Base-by-base conservation (phyloP, 2,797 vertebrate genomes). In the Ptychadena robeensis region DNA sequence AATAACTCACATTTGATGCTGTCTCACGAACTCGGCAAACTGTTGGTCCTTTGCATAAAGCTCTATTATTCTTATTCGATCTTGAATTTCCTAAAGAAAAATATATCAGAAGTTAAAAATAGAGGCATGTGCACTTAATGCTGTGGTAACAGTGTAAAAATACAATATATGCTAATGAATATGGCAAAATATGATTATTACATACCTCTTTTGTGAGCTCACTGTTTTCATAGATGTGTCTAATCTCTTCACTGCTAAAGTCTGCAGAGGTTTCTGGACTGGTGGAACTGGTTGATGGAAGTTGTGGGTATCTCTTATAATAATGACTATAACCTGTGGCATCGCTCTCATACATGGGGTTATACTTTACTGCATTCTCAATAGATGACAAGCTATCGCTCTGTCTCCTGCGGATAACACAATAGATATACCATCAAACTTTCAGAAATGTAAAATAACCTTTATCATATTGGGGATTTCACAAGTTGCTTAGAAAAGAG, bases 1-100 rank as follows among this genome's bases (percentile, higher is more conserved):
- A 61, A n/a, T 57, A 27, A 94, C 96, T 97, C 90, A 98, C 97
- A 92, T 93, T 92, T 97, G 96, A 90, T 98, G 96, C 84, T 97
- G 96, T 87, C 93, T 94, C 81, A 96, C 94, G 84, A 98, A 97
- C 87, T 97, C 96, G 87, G 95, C 96, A 93, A 98, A 98, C 88
- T 98, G 96, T 2, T 95, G 94, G 87, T 98, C 97, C 86, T 95
- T 97, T 67, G 96, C 93, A 18, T 98, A 98, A 48, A 98, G 95
- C 87, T 99, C 96, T 89, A 99, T 94, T 90, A 98, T 96, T 86
- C 96, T 95, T 92, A 98, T 97, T 90, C 97, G 93, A 89, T 99
- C 97, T 90, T 98, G 96, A 92, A 98, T 98, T 93, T 99, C 97
- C 97, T 98, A 86, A 59, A 91, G 88, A 80, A 85, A 32, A 87